Evolutionary conservation across 2,113 vertebrate genomes (phyloP).

Genomic region (Pterophyllum scalare): DNA sequence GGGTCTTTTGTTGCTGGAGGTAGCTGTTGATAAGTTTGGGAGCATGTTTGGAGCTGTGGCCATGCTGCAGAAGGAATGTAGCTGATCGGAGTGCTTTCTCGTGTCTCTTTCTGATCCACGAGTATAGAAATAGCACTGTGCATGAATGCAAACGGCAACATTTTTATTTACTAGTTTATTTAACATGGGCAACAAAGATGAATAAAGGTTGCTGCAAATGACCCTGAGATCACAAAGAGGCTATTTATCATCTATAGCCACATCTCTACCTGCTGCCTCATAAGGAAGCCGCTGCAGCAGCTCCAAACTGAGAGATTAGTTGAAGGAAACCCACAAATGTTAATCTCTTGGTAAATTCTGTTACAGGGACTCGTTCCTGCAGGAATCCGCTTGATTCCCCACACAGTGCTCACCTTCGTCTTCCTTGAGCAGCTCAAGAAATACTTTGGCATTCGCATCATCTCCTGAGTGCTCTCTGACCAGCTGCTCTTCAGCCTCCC

Average conservation of each 20-base stretch:
- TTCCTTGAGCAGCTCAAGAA: conserved; percentile 91
- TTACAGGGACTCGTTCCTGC: conserved; percentile 89
- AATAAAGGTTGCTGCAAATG: neutral
- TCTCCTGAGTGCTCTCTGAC: conserved; percentile 70
- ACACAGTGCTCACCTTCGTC: conserved; percentile 89
- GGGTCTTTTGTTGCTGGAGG: neutral
- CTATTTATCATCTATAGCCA: neutral
- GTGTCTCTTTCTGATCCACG: no score
- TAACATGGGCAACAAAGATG: neutral
- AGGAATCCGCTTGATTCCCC: conserved; percentile 88
- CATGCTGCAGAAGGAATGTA: no score
- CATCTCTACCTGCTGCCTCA: neutral
- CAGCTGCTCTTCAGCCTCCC: neutral
- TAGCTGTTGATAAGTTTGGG: neutral
- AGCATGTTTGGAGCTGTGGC: no score
- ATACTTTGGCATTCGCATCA: conserved; percentile 86
- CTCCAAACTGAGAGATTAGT: neutral
- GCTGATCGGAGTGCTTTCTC: no score
- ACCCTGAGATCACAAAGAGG: neutral
- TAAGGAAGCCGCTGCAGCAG: neutral
- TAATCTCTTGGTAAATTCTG: neutral
- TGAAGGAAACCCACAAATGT: neutral
- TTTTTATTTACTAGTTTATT: neutral
- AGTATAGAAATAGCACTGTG: no score
- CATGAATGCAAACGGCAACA: neutral